phyloP scores from a whole-genome alignment of 2,888 invertebrate genomes.

The Ceramica pisi region DNA sequence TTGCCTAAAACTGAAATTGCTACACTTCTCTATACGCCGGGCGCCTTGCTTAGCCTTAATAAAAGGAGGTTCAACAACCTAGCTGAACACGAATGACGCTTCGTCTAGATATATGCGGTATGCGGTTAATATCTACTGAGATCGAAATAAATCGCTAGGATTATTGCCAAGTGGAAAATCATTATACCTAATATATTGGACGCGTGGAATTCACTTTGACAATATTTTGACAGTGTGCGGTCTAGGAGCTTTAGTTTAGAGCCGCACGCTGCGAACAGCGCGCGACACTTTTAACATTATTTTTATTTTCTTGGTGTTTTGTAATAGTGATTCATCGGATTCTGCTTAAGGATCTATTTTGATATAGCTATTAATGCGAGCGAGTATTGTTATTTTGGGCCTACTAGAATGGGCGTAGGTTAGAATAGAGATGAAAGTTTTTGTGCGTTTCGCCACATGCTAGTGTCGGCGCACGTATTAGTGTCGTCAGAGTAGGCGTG shows the following conservation, averaged over 20 bases:
- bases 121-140: constrained; percentile 88
- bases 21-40: constrained; percentile 69
- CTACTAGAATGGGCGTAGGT: constrained; percentile 58
- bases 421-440: constrained; percentile 62
- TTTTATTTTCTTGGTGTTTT: constrained; percentile 77
- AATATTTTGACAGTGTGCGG: constrained; percentile 90
- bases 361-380: constrained; percentile 70
- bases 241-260: constrained; percentile 82
- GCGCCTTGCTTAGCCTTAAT: constrained; percentile 78
- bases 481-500: constrained; percentile 62
- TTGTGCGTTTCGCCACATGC: constrained; percentile 58
- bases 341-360: constrained; percentile 81
- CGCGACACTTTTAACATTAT: constrained; percentile 75
- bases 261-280: constrained; percentile 74
- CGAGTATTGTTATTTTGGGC: constrained; percentile 63
- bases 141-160: constrained; percentile 90
- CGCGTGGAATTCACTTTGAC: constrained; percentile 89
- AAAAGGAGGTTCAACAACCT: constrained; percentile 88
- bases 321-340: constrained; percentile 74
- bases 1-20: constrained; percentile 78
- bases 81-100: constrained; percentile 80
- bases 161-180: constrained; percentile 90
- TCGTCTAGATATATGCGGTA: constrained; percentile 88
- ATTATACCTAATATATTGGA: constrained; percentile 88
- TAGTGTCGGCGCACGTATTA: constrained; percentile 45